Evolutionary conservation across 2,888 invertebrate species (phyloP), one percentile per base, ranked within the genome.

Genomic region (Rosalia funebris): DNA sequence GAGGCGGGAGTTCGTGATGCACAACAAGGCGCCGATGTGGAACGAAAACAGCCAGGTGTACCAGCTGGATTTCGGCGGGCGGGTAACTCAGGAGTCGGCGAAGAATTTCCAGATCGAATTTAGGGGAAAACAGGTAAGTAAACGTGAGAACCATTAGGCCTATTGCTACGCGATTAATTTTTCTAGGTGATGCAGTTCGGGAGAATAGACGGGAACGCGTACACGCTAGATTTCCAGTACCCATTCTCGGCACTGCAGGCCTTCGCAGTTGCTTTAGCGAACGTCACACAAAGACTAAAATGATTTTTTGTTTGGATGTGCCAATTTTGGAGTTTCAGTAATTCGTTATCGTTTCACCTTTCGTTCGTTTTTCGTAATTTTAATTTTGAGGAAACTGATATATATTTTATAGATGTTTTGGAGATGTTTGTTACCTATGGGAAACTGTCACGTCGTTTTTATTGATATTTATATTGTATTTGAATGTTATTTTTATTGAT

Each of bases 81-180:
- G 99, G 68, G 99, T 99, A 60, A 99, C 98, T 1, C 98, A 98
- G 82, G 98, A 99, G 82, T 98, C 97, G 39, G 98, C 98, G 11
- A 99, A 99, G 83, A 99, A 99, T 84, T 99, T 99, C 82, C 98
- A 99, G 84, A 98, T 99, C 58, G 98, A 98, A 82, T 96, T 95
- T 80, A 89, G 93, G 71, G 96, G 95, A 66, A 95, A 95, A 83
- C 97, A 98, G 90, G 97, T 96, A 73, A 25, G 25, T 3, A 7
- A 5, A 7, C 25, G 4, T 25, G 25, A 5, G n/a, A n/a, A n/a
- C n/a, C n/a, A n/a, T n/a, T n/a, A n/a, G n/a, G n/a, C n/a, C n/a
- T n/a, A n/a, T n/a, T n/a, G n/a, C n/a, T n/a, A n/a, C n/a, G n/a
- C n/a, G n/a, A n/a, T n/a, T 25, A 7, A 7, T 14, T 47, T 14